These are phyloP conservation scores for Lontra canadensis DNA, from an alignment of 2,113 vertebrate genomes.

Conservation along the genomic window DNA sequence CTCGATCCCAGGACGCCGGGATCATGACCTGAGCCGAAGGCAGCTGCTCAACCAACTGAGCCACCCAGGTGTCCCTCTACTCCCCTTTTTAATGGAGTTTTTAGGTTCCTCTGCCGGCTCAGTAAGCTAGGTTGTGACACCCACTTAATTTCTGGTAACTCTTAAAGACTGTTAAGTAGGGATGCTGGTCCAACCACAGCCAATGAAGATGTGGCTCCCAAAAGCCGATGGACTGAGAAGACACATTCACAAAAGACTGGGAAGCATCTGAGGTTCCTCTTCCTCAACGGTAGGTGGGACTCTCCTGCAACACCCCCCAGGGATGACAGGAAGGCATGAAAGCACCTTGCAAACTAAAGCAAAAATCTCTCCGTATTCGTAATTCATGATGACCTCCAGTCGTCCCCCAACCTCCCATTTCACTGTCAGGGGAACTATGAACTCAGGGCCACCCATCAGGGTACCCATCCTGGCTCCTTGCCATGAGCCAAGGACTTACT, in stretches of 20 bases:
- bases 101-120: background rate
- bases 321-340: background rate
- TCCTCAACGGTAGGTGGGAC: background rate
- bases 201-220: background rate
- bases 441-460: background rate
- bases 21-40: too few relatives aligned
- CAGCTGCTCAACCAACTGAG: too few relatives aligned
- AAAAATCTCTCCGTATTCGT: background rate
- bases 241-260: fast-evolving
- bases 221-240: background rate
- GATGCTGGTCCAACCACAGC: background rate
- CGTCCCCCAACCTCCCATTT: too few relatives aligned
- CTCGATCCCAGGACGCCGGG: too few relatives aligned
- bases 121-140: background rate
- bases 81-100: background rate
- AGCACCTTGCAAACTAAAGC: background rate
- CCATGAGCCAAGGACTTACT: background rate
- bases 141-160: background rate
- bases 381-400: background rate
- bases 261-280: background rate
- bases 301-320: background rate
- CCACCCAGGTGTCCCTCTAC: too few relatives aligned
- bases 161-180: background rate
- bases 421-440: background rate
- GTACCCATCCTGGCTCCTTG: background rate